A percentile compares a stretch with the other conserved stretches of the same genome.
phyloP scores from a whole-genome alignment of 1,140 invertebrate species.

The Heterodera carotae region DNA sequence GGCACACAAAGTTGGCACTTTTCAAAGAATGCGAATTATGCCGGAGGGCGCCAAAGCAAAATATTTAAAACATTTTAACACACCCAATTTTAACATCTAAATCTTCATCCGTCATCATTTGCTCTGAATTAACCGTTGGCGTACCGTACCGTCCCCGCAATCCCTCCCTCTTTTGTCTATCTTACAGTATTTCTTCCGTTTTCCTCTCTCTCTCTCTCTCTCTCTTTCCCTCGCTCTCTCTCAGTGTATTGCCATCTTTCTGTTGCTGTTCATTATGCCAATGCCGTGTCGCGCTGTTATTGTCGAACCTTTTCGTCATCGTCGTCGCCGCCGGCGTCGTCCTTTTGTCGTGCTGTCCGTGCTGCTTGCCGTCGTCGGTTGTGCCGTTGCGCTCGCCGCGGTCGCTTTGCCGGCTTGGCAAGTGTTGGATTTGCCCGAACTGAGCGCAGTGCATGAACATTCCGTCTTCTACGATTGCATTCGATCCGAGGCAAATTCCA shows the following conservation, averaged over 20 bases:
- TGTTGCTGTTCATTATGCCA: too few relatives aligned
- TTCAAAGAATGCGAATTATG: background rate
- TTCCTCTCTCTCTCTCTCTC: background rate
- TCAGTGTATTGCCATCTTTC: too few relatives aligned
- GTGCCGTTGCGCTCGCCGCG: conserved; percentile 39
- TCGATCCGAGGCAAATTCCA: conserved; percentile 42
- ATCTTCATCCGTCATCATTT: too few relatives aligned
- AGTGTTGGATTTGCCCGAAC: conserved; percentile 42
- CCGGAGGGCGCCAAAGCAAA: too few relatives aligned
- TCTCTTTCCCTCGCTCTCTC: too few relatives aligned
- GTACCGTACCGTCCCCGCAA: too few relatives aligned
- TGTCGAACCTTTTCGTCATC: background rate
- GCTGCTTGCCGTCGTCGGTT: conserved; percentile 48
- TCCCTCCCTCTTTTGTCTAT: background rate
- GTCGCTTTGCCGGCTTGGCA: conserved; percentile 51
- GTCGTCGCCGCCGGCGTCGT: conserved; percentile 20
- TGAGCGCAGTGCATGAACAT: conserved; percentile 54
- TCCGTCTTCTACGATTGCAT: conserved; percentile 60
- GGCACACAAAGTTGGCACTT: background rate
- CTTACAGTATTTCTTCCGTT: background rate
- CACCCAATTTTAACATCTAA: too few relatives aligned
- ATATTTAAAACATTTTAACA: too few relatives aligned
- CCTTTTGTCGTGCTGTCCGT: conserved; percentile 41
- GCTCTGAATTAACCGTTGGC: too few relatives aligned
- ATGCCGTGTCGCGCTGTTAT: too few relatives aligned